These are phyloP conservation scores for Myotis findleyi DNA, from an alignment of 2,797 vertebrate genomes.

Conservation along the genomic window DNA sequence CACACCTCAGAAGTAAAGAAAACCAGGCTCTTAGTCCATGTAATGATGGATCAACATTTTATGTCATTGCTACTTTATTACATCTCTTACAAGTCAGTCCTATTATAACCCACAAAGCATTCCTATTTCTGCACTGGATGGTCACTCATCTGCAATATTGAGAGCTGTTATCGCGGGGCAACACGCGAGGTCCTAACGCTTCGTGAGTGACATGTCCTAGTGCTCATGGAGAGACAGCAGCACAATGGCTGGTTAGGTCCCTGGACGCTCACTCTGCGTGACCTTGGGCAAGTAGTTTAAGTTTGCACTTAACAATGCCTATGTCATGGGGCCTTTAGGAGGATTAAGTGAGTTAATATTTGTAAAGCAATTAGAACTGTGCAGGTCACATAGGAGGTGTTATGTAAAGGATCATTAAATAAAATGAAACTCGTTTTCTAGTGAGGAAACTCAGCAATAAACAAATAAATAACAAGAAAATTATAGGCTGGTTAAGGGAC, in stretches of 20 bases:
- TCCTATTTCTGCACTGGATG: not conserved
- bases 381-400: not conserved
- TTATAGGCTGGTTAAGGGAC: not conserved
- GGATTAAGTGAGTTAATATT: slow-evolving; percentile 10
- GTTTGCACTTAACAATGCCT: not conserved
- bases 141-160: not conserved
- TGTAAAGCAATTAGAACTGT: not conserved
- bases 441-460: not conserved
- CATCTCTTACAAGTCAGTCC: not conserved
- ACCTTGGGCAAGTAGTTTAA: not conserved
- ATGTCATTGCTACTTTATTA: not conserved
- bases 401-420: slow-evolving; percentile 17
- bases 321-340: not conserved
- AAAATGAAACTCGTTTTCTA: slow-evolving; percentile 10
- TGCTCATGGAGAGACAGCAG: not conserved
- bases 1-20: not conserved
- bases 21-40: not conserved
- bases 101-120: not conserved
- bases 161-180: not conserved
- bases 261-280: not conserved
- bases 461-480: not conserved
- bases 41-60: not conserved
- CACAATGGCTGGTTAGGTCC: not conserved
- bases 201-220: not conserved
- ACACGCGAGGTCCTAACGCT: not conserved